These are phyloP conservation scores for Zhuqinia jingwanae DNA, from an alignment of 2,888 invertebrate species.

Conservation along the genomic window DNA sequence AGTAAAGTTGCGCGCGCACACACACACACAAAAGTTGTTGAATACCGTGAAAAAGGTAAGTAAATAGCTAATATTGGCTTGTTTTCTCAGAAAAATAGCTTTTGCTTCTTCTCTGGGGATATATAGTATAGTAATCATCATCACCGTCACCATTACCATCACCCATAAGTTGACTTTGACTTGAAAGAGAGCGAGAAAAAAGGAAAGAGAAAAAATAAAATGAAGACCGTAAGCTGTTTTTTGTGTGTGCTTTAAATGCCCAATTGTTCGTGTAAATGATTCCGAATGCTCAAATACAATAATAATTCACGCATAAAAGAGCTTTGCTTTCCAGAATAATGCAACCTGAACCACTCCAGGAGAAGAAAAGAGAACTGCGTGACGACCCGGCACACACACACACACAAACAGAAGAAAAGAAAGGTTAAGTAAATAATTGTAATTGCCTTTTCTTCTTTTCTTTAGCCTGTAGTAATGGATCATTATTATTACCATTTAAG, in stretches of 20 bases:
- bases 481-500: constrained; percentile 18
- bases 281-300: neutral
- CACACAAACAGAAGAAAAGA: constrained; percentile 27
- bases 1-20: neutral
- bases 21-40: neutral
- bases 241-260: constrained; percentile 31
- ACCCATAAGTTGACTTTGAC: neutral
- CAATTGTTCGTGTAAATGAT: constrained; percentile 53
- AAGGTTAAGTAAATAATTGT: constrained; percentile 72
- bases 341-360: neutral
- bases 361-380: no score
- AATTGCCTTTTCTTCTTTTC: constrained; percentile 48
- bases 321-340: constrained; percentile 37
- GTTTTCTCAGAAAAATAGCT: constrained; percentile 56
- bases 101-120: constrained; percentile 20
- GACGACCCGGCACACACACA: constrained; percentile 18
- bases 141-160: constrained; percentile 11
- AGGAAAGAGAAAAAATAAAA: neutral
- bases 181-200: neutral
- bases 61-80: constrained; percentile 55
- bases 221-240: constrained; percentile 36
- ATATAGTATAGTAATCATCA: neutral
- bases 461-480: constrained; percentile 44
- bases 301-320: constrained; percentile 27
- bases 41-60: constrained; percentile 51